Evolutionary conservation across 2,888 invertebrate genomes (phyloP).

Genomic region (Ochropleura plecta): DNA sequence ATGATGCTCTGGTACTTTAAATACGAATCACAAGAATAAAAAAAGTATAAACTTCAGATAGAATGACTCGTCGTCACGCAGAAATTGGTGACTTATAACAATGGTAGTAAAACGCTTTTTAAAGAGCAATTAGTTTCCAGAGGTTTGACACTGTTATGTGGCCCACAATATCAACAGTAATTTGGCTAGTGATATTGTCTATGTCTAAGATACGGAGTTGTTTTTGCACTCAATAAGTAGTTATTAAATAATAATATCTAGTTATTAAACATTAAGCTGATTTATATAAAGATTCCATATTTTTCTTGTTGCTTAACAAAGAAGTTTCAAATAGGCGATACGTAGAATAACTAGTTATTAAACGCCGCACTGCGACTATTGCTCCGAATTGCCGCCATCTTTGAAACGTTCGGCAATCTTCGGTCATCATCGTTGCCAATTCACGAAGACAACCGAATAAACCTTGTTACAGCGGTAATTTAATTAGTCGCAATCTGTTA

Average conservation of each 20-base stretch:
- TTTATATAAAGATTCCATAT: not conserved
- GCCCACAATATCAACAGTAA: not conserved
- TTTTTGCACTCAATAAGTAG: not conserved
- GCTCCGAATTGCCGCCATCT: conserved; percentile 28
- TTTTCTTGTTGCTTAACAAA: not conserved
- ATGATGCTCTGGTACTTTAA: conserved; percentile 46
- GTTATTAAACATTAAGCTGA: not conserved
- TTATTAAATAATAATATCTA: not conserved
- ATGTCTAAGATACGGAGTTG: not conserved
- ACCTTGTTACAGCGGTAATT: conserved; percentile 54
- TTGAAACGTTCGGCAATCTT: conserved; percentile 36
- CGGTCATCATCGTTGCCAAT: conserved; percentile 28
- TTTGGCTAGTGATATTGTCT: not conserved
- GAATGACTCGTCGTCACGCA: conserved; percentile 51
- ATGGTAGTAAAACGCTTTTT: conserved; percentile 53
- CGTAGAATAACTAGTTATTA: not conserved
- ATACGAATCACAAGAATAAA: conserved; percentile 60
- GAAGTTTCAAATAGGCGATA: too few species aligned
- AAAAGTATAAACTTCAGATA: conserved; percentile 48
- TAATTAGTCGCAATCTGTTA: conserved; percentile 58
- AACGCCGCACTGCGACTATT: conserved; percentile 42
- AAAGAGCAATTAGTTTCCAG: conserved; percentile 10
- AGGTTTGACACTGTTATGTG: not conserved
- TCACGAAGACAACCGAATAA: conserved; percentile 54
- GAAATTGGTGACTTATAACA: conserved; percentile 47